Evolutionary conservation across 2,888 invertebrate species (phyloP).

Genomic region (Pantelozetes paolii): DNA sequence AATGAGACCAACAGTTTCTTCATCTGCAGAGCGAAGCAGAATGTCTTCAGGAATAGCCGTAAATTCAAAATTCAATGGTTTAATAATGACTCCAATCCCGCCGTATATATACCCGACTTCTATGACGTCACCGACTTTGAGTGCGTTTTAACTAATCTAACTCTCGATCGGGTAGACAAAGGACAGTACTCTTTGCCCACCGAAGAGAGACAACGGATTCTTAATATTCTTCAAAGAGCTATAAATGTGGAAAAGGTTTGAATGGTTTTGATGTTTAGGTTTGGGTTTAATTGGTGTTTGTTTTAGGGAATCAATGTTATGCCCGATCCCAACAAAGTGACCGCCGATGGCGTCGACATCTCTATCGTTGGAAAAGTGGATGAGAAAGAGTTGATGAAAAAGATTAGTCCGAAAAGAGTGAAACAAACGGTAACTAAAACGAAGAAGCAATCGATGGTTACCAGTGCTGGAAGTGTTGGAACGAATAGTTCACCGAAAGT

Average conservation of each 20-base stretch:
- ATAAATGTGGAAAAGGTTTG: conserved; percentile 67
- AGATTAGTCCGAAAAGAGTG: conserved; percentile 36
- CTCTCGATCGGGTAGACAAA: conserved; percentile 67
- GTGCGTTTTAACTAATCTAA: conserved; percentile 79
- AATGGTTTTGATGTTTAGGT: background rate
- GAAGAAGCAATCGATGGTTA: background rate
- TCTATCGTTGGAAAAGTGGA: conserved; percentile 48
- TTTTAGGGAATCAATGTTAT: conserved; percentile 61
- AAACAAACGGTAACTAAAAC: background rate
- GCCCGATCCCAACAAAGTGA: conserved; percentile 51
- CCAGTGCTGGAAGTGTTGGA: background rate
- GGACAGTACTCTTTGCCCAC: conserved; percentile 67
- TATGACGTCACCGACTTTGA: conserved; percentile 83
- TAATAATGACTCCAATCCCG: conserved; percentile 50
- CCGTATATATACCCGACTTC: conserved; percentile 79
- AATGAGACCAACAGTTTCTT: conserved; percentile 70
- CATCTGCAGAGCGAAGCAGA: conserved; percentile 83
- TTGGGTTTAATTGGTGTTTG: conserved; percentile 15
- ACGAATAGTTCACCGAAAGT: background rate
- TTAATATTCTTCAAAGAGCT: conserved; percentile 76
- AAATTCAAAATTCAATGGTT: conserved; percentile 86
- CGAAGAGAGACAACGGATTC: conserved; percentile 70
- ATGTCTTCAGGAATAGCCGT: conserved; percentile 77
- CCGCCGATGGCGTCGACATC: conserved; percentile 48
- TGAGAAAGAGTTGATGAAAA: conserved; percentile 42